Percentiles rank a stretch among this genome's conserved stretches.
These are phyloP conservation scores for Uloborus plumipes DNA, from an alignment of 2,888 invertebrate genomes.

Conservation along the genomic window DNA sequence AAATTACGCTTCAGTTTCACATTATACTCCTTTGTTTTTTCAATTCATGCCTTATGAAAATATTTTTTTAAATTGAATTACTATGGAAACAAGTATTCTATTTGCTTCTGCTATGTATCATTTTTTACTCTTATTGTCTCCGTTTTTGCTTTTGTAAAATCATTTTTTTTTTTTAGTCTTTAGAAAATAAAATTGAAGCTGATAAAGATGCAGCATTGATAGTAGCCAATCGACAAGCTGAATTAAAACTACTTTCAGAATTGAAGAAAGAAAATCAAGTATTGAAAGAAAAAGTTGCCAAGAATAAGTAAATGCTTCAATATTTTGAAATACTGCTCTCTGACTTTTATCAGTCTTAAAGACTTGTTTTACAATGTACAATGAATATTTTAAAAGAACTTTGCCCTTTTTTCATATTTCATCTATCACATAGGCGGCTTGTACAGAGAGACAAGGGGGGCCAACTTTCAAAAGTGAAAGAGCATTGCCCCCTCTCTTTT, in stretches of 20 bases:
- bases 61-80: no score
- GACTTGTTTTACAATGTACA: no score
- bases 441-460: no score
- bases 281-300: constrained; percentile 47
- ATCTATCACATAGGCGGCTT: no score
- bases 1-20: no score
- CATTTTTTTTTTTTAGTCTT: constrained; percentile 23
- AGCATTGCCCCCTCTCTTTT: no score
- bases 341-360: neutral
- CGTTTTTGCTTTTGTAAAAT: neutral
- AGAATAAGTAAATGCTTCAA: constrained; percentile 41
- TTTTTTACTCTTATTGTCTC: neutral
- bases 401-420: no score
- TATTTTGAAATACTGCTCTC: neutral
- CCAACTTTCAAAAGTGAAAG: no score
- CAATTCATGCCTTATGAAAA: no score
- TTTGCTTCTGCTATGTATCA: neutral
- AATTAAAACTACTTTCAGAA: constrained; percentile 49
- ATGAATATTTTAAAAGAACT: no score
- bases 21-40: no score
- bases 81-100: no score
- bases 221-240: constrained; percentile 32
- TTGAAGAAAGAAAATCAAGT: constrained; percentile 48
- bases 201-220: constrained; percentile 56
- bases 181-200: constrained; percentile 61